Base-by-base conservation (phyloP, 2,888 invertebrate species). In the Nomada fabriciana region DNA sequence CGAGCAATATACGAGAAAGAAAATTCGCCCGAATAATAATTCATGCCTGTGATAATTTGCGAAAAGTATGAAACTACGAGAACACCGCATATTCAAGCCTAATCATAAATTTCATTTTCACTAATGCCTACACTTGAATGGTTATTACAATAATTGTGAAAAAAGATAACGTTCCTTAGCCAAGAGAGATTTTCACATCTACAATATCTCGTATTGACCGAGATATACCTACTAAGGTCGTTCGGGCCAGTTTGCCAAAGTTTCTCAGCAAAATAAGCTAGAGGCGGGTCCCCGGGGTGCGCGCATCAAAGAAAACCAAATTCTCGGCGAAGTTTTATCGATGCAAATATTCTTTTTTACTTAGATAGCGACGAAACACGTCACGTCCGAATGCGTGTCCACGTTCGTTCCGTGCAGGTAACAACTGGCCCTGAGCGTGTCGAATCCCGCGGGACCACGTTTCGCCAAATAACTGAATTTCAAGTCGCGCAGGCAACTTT, bases 331-430 rank as follows among this genome's bases (percentile, higher is more conserved):
- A 88, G 88, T 88, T 88, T 87, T 83, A 87, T 84, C 87, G 89
- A 88, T 87, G 89, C 85, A 87, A 87, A 88, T 88, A 88, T 85
- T 88, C 88, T 80, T 87, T 88, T 88, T 89, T 87, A 88, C 87
- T 89, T 84, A 87, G 85, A 80, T 70, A 70, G 63, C 78, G 50
- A 42, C 73, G 78, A 81, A 74, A 87, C 79, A 72, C 85, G 82
- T 80, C 77, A 69, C 80, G 73, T 74, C 67, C 78, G 78, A 73
- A 63, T 72, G 59, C 53, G 29, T 67, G 52, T 20, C 13, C 57
- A 15, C 60, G 64, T 65, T 68, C 82, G 43, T 43, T 11, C 7
- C 50, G 61, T 53, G 25, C 20, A 47, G 76, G 77, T 76, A 85
- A 86, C 85, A 86, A 88, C 80, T 88, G 79, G 73, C 78, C 82